Evolutionary conservation across 2,888 invertebrate genomes (phyloP), one percentile per base, ranked within the genome.

Genomic region (Chaetogeoica ovagalla): DNA sequence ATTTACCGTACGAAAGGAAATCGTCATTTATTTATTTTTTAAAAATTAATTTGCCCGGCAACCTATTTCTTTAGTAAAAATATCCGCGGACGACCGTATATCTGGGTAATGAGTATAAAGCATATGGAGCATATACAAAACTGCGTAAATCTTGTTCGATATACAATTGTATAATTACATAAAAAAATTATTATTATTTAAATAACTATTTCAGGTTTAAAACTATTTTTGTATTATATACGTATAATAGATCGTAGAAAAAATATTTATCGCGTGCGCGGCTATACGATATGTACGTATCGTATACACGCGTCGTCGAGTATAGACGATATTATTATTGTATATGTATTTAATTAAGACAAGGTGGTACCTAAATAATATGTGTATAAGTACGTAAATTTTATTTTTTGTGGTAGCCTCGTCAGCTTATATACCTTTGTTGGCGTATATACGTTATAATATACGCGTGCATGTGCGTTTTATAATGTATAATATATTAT

Each of bases 321-420:
- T 11, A 9, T 59, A 21, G 9, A n/a, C 21, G 0, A 15, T 66
- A 43, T 17, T 37, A 48, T 21, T 43, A 23, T 63, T 43, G 17
- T 63, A 5, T 55, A 5, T 55, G 19, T 30, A n/a, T 69, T 69
- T 69, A 69, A 69, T 69, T 69, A 68, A 55, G 30, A n/a, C 19
- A 11, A 19, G 21, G 11, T 30, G 30, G 19, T 55, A 68, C 21
- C 48, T 8, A 3, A 21, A 23, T 65, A 39, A 48, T 48, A 48
- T 6, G 43, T 43, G 43, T 15, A 43, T 43, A 21, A 66, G 8
- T 21, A 21, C 43, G 21, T 66, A 15, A 62, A 3, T 55, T 55
- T 55, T 30, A 2, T 30, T 30, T 66, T 66, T 66, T 69, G 43
- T 66, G 43, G 66, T 48, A 43, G 55, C n/a, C 30, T 69, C 30